Evolutionary conservation across 2,888 invertebrate species (phyloP).

Genomic region (Nymphalis c-album): DNA sequence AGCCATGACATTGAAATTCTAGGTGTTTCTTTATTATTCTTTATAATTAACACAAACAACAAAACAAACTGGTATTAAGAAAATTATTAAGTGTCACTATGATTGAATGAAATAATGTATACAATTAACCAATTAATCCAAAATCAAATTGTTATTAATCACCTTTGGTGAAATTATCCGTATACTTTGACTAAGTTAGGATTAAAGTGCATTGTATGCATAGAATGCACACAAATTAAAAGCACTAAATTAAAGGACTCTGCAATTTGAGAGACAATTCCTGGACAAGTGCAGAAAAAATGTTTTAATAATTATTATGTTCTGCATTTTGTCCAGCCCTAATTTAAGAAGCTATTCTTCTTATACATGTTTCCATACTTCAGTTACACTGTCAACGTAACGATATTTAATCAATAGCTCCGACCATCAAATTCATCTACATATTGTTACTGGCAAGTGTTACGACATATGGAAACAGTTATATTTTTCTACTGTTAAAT

Average conservation of each 20-base stretch:
- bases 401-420: conserved; percentile 25
- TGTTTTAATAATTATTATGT: conserved; percentile 27
- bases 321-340: conserved; percentile 24
- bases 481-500: conserved; percentile 67
- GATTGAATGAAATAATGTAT: conserved; percentile 28
- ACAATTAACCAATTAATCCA: conserved; percentile 16
- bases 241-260: conserved; percentile 50
- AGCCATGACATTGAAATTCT: conserved; percentile 67
- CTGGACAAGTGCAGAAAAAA: conserved; percentile 30
- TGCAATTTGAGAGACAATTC: conserved; percentile 40
- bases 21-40: conserved; percentile 49
- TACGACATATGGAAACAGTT: conserved; percentile 52
- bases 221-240: conserved; percentile 53
- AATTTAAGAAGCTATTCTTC: conserved; percentile 57
- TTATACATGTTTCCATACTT: conserved; percentile 37
- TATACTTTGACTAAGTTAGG: conserved; percentile 72
- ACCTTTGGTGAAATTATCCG: conserved; percentile 71
- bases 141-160: conserved; percentile 40
- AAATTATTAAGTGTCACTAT: conserved; percentile 8
- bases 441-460: conserved; percentile 22
- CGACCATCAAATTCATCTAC: not conserved
- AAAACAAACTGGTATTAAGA: conserved; percentile 53
- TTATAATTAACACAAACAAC: conserved; percentile 52
- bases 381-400: conserved; percentile 42
- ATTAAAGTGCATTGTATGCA: conserved; percentile 53